phyloP scores from a whole-genome alignment of 2,888 invertebrate species.

The Rhaphigaster nebulosa region DNA sequence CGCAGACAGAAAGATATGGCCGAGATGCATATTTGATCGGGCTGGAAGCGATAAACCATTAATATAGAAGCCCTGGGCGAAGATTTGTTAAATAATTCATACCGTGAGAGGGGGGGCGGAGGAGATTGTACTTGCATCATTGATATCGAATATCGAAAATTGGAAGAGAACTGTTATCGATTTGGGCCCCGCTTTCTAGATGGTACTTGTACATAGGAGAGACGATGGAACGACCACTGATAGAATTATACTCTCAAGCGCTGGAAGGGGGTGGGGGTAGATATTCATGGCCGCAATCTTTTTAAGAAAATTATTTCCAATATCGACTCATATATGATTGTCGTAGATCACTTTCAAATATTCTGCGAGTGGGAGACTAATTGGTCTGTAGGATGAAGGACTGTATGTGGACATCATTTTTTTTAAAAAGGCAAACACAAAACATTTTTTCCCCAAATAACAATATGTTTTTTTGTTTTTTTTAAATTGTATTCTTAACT shows the following conservation, averaged over 20 bases:
- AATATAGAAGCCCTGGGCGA: background rate
- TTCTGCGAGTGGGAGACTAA: no score
- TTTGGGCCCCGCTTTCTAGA: background rate
- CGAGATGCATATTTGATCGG: background rate
- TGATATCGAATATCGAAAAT: slow-evolving; percentile 31
- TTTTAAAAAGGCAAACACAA: no score
- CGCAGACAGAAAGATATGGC: background rate
- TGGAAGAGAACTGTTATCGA: background rate
- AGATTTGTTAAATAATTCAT: slow-evolving; percentile 35
- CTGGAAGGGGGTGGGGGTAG: no score
- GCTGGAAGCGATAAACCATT: background rate
- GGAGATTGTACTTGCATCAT: slow-evolving; percentile 22
- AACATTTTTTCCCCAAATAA: no score
- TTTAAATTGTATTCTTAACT: no score
- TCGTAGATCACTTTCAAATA: no score
- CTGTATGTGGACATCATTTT: no score
- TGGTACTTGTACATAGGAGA: background rate
- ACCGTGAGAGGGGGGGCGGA: background rate
- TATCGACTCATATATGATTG: no score
- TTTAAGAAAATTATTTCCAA: background rate
- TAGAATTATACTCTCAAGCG: background rate
- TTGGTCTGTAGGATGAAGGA: no score
- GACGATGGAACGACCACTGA: no score
- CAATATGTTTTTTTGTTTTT: no score
- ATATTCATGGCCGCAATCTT: background rate